Percentiles rank a stretch among this genome's conserved stretches.
Evolutionary conservation across 2,888 invertebrate genomes (phyloP).

Genomic region (Apamea epomidion): DNA sequence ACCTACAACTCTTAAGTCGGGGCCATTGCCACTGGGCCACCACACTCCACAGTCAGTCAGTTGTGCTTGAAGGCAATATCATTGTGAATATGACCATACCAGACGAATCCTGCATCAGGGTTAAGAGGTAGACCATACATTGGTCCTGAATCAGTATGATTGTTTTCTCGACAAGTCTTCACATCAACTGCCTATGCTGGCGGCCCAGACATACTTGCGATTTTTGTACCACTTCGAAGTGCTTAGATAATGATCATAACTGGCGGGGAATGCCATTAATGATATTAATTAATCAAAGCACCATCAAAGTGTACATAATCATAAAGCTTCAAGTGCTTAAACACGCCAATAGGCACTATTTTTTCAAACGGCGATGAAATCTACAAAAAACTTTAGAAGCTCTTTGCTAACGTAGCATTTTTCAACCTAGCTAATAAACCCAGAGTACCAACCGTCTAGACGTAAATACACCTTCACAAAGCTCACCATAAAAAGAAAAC

Average conservation of each 20-base stretch:
- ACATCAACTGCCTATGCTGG: neutral
- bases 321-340: neutral
- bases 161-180: neutral
- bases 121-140: neutral
- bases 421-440: slow-evolving; percentile 4
- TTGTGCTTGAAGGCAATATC: neutral
- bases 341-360: neutral
- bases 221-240: neutral
- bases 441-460: slow-evolving; percentile 47
- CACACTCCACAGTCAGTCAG: neutral
- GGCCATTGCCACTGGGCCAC: too few relatives aligned
- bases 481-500: slow-evolving; percentile 29
- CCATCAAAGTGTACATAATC: neutral
- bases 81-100: neutral
- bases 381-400: neutral
- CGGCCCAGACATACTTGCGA: neutral
- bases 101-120: neutral
- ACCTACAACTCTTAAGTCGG: too few relatives aligned
- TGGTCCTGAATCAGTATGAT: neutral
- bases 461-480: slow-evolving; percentile 34
- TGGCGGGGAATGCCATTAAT: neutral
- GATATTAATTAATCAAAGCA: neutral
- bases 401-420: neutral
- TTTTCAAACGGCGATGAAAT: neutral
- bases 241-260: neutral